Evolutionary conservation across 2,888 invertebrate genomes (phyloP).

Genomic region (Lasioglossum leucozonium): DNA sequence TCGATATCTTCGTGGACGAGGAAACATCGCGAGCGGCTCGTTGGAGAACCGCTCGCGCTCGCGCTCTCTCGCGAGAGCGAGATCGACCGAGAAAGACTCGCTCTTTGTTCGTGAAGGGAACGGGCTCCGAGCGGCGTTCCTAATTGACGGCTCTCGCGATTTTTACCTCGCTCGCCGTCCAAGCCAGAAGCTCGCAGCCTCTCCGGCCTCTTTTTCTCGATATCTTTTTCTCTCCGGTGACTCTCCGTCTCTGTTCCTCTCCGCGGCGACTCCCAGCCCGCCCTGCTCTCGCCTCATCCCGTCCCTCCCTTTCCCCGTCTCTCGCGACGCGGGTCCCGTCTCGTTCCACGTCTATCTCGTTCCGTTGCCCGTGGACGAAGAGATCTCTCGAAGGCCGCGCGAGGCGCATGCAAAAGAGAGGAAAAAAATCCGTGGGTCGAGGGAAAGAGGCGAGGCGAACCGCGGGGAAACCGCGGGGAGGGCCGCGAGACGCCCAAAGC

Average conservation of each 20-base stretch:
- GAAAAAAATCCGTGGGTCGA: slow-evolving; percentile 61
- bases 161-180: slow-evolving; percentile 77
- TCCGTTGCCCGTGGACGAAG: slow-evolving; percentile 68
- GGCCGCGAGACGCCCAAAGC: slow-evolving; percentile 71
- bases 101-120: slow-evolving; percentile 70
- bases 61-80: slow-evolving; percentile 2
- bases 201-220: slow-evolving; percentile 68
- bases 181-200: slow-evolving; percentile 75
- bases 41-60: not conserved
- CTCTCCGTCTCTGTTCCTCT: slow-evolving; percentile 82
- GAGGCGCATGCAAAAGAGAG: slow-evolving; percentile 77
- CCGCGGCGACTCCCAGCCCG: slow-evolving; percentile 62
- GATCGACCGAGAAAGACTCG: slow-evolving; percentile 49
- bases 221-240: slow-evolving; percentile 83
- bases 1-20: slow-evolving; percentile 46
- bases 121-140: slow-evolving; percentile 72
- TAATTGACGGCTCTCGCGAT: slow-evolving; percentile 83
- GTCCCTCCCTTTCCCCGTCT: slow-evolving; percentile 84
- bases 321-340: slow-evolving; percentile 78
- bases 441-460: slow-evolving; percentile 9
- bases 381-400: slow-evolving; percentile 74
- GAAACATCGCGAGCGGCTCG: slow-evolving; percentile 42
- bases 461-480: slow-evolving; percentile 23
- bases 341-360: slow-evolving; percentile 70
- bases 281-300: slow-evolving; percentile 84